Base-by-base conservation (phyloP, 37 sponge, comb jelly and placozoan genomes). In the Chondrosia reniformis region DNA sequence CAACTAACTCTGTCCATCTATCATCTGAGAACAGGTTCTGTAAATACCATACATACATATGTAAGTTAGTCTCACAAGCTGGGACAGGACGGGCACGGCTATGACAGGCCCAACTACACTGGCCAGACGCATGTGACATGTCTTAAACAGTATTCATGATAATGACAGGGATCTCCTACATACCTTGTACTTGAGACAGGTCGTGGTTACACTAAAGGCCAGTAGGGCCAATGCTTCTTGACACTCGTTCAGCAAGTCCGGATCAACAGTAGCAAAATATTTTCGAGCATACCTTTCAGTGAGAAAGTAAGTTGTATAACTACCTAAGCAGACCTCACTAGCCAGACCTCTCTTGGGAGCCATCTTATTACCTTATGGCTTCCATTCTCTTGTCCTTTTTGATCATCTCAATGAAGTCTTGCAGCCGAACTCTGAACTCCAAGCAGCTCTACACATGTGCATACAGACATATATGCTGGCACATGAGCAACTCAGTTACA, bases 351-450 rank as follows among this genome's bases (percentile, higher is more conserved):
- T 66, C 22, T 4, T 4, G 67, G 7, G 34, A 22, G n/a, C n/a
- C n/a, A n/a, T n/a, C n/a, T n/a, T n/a, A n/a, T 10, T 71, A 95
- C 93, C 84, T 82, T 40, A 97, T 87, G 25, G 98, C 98, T 33
- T 91, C 94, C 57, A 72, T 72, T 38, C 89, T 59, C 55, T 80
- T 81, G 33, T 86, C 84, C 6, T 49, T 46, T 61, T 91, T 80
- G 33, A 99, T 77, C 54, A 96, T 63, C 71, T 99, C 99, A 5
- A 95, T 84, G 61, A 99, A 99, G 55, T 93, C 86, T 78, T 99
- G 99, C 31, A 93, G 75, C 42, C 87, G 83, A 37, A 91, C 63
- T 22, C 89, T 79, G 62, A 91, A 91, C 80, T 99, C 99, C 49
- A 99, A 74, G 6, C 76, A 83, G 81, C 99, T 98, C 91, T 87